phyloP scores from a whole-genome alignment of 2,797 vertebrate species.

The Melanotaenia maccullochi region DNA sequence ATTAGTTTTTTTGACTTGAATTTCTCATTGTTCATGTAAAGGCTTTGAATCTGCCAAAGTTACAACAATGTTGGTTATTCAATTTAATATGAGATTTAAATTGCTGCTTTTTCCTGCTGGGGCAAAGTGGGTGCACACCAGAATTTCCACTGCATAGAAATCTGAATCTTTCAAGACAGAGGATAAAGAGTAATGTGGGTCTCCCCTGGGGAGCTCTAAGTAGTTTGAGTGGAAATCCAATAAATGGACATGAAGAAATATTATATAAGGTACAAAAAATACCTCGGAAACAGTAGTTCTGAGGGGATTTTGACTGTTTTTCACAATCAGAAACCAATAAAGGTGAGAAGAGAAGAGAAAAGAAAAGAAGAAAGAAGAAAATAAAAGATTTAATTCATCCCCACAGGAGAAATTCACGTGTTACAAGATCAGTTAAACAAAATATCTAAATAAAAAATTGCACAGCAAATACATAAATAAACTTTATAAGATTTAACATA shows the following conservation, averaged over 20 bases:
- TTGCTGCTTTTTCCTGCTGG: neutral
- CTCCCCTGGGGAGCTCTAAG: neutral
- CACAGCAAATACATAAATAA: too few relatives aligned
- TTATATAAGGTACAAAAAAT: neutral
- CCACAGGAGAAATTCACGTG: too few relatives aligned
- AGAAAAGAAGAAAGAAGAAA: too few relatives aligned
- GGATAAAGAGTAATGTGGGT: neutral
- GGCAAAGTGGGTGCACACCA: neutral
- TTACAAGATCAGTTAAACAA: neutral
- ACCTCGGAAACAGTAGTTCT: neutral
- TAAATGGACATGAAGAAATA: neutral
- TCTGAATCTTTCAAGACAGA: neutral
- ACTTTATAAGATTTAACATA: too few relatives aligned
- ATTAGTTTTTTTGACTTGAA: slow-evolving; percentile 1
- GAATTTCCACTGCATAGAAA: neutral
- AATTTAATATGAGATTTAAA: neutral
- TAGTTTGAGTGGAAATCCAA: neutral
- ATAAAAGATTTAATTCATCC: too few relatives aligned
- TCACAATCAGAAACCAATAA: too few relatives aligned
- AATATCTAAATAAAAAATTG: too few relatives aligned
- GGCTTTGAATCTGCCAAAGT: neutral
- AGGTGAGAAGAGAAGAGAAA: too few relatives aligned
- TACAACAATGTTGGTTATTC: neutral
- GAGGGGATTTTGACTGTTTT: neutral
- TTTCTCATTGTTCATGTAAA: slow-evolving; percentile 1